Base-by-base conservation (phyloP, 2,888 invertebrate genomes). In the Crioceris asparagi region DNA sequence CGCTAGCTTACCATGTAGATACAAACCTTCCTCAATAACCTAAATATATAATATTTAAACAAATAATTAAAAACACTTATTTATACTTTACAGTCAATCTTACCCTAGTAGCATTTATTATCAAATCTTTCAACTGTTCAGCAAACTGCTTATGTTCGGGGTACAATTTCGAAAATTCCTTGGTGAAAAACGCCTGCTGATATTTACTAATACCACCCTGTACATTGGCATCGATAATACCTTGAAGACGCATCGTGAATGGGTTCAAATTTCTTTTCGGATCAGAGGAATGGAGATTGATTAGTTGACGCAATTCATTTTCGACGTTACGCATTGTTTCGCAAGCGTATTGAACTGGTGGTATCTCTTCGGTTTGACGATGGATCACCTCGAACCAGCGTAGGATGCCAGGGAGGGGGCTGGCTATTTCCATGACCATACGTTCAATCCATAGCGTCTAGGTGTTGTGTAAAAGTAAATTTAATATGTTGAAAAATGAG, bases 171-270 rank as follows among this genome's bases (percentile, higher is more conserved):
- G 74, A 61, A 57, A 87, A 93, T 50, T 90, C 88, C 7, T 79
- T 71, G 1, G 80, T 81, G 43, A 94, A 80, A 64, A 96, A 96
- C 0, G 94, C 92, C 52, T 91, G 91, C 59, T 93, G 91, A 60
- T 94, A 96, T 61, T 93, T 96, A 32, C 85, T 80, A 41, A 92
- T 83, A 10, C 94, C 94, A 2, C 94, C 90, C 74, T 91, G 90
- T 0, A 96, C 94, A 55, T 91, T 92, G 0, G 96, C 93, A 65
- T 94, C 93, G 47, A 94, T 90, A 19, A 92, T 88, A 2, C 94
- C 94, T 46, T 65, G 65, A 10, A 96, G 66, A 12, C 92, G 71
- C 92, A 93, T 93, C 3, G 88, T 88, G 57, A 93, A 84, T 0
- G 90, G 91, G 64, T 88, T 90, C 43, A 91, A 81, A 61, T 88